These are phyloP conservation scores for Rhinoraja longicauda DNA, from an alignment of 2,797 vertebrate species.

Conservation along the genomic window DNA sequence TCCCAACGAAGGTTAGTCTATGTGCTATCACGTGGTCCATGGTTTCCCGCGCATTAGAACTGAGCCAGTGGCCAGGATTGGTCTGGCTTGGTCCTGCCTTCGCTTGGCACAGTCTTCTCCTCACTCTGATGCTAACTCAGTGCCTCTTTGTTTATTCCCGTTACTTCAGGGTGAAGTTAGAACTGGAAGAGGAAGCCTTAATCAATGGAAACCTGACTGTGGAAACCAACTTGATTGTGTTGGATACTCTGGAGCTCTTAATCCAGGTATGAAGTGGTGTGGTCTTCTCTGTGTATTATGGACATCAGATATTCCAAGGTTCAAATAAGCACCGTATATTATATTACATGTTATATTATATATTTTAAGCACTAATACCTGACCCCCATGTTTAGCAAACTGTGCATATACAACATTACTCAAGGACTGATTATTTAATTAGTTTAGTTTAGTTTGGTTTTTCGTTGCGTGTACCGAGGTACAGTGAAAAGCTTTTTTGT, in stretches of 20 bases:
- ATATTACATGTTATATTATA: too few species aligned
- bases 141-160: not conserved
- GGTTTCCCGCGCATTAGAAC: not conserved
- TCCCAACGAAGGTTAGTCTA: not conserved
- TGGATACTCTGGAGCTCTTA: conserved; percentile 36
- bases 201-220: conserved; percentile 17
- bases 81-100: not conserved
- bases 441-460: too few species aligned
- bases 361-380: too few species aligned
- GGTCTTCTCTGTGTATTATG: not conserved
- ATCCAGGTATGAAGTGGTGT: conserved; percentile 21
- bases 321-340: not conserved
- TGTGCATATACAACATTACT: not conserved
- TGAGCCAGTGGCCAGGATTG: not conserved
- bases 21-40: not conserved
- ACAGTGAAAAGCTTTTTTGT: too few species aligned
- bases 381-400: not conserved
- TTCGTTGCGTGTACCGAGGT: too few species aligned
- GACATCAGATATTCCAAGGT: not conserved
- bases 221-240: conserved; percentile 36
- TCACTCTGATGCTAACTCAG: not conserved
- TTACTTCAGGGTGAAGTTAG: conserved; percentile 6
- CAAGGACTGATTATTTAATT: not conserved
- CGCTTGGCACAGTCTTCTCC: not conserved
- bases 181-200: conserved; percentile 30